Evolutionary conservation across 2,113 vertebrate species (phyloP), one percentile per base, ranked within the genome.

Genomic region (Sylvia atricapilla): DNA sequence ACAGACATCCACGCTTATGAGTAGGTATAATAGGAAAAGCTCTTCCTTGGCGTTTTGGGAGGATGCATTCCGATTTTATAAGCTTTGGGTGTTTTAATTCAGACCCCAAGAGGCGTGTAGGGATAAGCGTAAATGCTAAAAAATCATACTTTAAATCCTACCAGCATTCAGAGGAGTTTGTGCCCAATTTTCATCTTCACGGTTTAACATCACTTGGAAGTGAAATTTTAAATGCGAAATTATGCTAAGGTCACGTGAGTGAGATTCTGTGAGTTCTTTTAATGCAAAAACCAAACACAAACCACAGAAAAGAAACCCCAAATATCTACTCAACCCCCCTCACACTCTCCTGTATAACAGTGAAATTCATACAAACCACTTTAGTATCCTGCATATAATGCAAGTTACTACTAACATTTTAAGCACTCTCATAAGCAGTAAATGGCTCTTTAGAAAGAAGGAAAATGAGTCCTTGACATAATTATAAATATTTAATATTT

Each of bases 81-180:
- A 66, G 15, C 14, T n/a, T 31, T 15, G 10, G 4, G 35, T 19
- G 0, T 73, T 77, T 60, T 46, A 64, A 33, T 56, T 58, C 56
- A 3, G 70, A 33, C 11, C 58, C 52, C 47, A 5, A 21, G 58
- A 27, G 24, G 24, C 2, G 3, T 6, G 37, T 5, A 15, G 72
- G 15, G 10, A 1, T 41, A 20, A 55, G 22, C 16, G 0, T 11
- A 39, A 41, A n/a, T 8, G 10, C 13, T n/a, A 37, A 66, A 62
- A 80, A 35, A 23, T 7, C 2, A 6, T 14, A n/a, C 8, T 53
- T 14, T 10, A 30, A 66, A 25, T 17, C 6, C 28, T 16, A 2
- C 39, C n/a, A 3, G 0, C 3, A 9, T 30, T n/a, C 11, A 2
- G 37, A 46, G 15, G 17, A 60, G 24, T 44, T 47, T 16, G 0